Conservation (phyloP, 2,113 vertebrate species). For the Verasper variegatus region DNA sequence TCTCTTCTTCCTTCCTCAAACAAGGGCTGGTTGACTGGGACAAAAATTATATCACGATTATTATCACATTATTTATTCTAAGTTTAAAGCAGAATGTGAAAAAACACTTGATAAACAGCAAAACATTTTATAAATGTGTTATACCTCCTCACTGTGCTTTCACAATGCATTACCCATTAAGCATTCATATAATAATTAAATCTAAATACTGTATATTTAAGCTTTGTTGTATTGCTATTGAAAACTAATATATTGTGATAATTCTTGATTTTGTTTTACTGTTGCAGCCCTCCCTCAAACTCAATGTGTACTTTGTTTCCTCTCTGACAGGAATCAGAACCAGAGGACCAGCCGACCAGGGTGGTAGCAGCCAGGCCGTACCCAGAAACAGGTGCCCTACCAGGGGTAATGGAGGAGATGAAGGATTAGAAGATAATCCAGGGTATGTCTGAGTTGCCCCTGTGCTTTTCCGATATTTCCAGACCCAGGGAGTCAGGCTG, state of each 20-base stretch:
- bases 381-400: conserved; percentile 17
- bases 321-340: conserved; percentile 44
- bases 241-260: not conserved
- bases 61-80: no score
- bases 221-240: no score
- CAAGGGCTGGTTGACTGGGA: no score
- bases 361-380: conserved; percentile 6
- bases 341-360: conserved; percentile 4
- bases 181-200: no score
- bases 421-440: conserved; percentile 79
- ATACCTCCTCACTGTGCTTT: no score
- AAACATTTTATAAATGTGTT: no score
- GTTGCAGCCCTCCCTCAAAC: not conserved
- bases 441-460: conserved; percentile 62
- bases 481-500: conserved; percentile 36
- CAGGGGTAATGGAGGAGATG: conserved; percentile 46
- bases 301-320: conserved; percentile 20
- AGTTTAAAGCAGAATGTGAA: no score
- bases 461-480: conserved; percentile 26
- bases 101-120: no score
- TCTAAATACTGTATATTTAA: no score
- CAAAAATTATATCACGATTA: no score
- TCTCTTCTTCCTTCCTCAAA: no score
- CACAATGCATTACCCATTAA: no score
- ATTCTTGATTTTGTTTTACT: not conserved